phyloP scores from a whole-genome alignment of 2,888 invertebrate species.

The Litoditis marina region DNA sequence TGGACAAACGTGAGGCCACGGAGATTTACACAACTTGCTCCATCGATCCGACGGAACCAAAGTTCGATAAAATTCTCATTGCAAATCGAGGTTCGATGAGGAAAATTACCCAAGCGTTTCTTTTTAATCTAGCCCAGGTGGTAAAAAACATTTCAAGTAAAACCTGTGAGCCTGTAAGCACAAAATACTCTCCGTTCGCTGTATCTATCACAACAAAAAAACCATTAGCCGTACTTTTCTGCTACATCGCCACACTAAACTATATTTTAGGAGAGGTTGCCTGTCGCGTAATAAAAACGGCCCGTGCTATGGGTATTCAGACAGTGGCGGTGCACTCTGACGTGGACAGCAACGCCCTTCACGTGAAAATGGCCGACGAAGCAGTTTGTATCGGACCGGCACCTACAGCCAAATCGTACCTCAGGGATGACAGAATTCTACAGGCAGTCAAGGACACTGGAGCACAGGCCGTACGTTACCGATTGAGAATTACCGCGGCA shows the following conservation, averaged over 20 bases:
- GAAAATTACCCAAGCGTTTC: too few species aligned
- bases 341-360: slow-evolving; percentile 69
- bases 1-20: slow-evolving; percentile 35
- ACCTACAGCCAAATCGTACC: slow-evolving; percentile 69
- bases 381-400: slow-evolving; percentile 71
- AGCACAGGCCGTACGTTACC: slow-evolving; percentile 68
- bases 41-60: slow-evolving; percentile 53
- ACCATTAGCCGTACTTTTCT: too few species aligned
- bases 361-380: slow-evolving; percentile 70
- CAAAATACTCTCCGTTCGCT: too few species aligned
- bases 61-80: slow-evolving; percentile 74
- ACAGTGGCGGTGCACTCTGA: slow-evolving; percentile 73
- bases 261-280: slow-evolving; percentile 82
- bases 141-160: too few species aligned
- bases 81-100: slow-evolving; percentile 88
- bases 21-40: slow-evolving; percentile 51
- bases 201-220: too few species aligned
- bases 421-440: slow-evolving; percentile 69
- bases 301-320: slow-evolving; percentile 68
- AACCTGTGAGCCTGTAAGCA: too few species aligned
- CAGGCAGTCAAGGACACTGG: slow-evolving; percentile 69
- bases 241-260: too few species aligned
- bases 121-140: too few species aligned
- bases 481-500: too few species aligned
- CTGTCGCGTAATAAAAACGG: slow-evolving; percentile 77